Base-by-base conservation (phyloP, 1,140 invertebrate genomes). In the Hydropsyche tenuis region DNA sequence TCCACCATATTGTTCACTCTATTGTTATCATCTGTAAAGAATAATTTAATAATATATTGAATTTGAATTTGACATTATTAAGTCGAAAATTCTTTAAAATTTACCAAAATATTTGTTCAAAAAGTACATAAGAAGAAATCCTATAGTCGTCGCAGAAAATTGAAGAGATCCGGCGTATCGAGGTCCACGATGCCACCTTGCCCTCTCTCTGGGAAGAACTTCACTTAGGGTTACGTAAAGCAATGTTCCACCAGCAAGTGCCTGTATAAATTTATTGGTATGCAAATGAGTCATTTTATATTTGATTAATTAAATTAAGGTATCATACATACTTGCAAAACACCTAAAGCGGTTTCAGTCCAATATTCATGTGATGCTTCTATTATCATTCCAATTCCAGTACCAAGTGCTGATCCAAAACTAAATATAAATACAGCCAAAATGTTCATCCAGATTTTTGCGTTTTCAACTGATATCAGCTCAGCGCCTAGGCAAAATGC, bases 151-250 rank as follows among this genome's bases (percentile, higher is more conserved):
- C 0, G 88, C 82, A 0, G 87, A 45, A 68, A 91, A 87, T 79
- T 92, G 90, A 0, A 87, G 73, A 56, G 90, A 79, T 14, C 91
- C 90, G 2, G 89, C 89, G 11, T 72, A 76, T 43, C 84, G 85
- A 27, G 73, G 16, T 22, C 81, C 78, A 62, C 85, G 85, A 77
- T 91, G 89, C 87, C 90, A 90, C 72, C 88, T 86, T 48, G 88
- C 87, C 65, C 91, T 86, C 82, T 94, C 93, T 46, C 93, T 85
- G 0, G 92, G 95, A 22, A 98, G 83, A 22, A 98, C 92, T 86
- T 98, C 96, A 81, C 95, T 94, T 37, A 96, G 93, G 0, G 94
- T 96, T 46, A 97, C 93, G 82, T 97, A 98, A 0, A 98, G 84
- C 53, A 98, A 89, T 1, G 95, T 97, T 48, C 96, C 96, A 48